Percentiles rank a stretch among this genome's conserved stretches.
phyloP scores from a whole-genome alignment of 1,140 invertebrate genomes.

The Brachystomella parvula region DNA sequence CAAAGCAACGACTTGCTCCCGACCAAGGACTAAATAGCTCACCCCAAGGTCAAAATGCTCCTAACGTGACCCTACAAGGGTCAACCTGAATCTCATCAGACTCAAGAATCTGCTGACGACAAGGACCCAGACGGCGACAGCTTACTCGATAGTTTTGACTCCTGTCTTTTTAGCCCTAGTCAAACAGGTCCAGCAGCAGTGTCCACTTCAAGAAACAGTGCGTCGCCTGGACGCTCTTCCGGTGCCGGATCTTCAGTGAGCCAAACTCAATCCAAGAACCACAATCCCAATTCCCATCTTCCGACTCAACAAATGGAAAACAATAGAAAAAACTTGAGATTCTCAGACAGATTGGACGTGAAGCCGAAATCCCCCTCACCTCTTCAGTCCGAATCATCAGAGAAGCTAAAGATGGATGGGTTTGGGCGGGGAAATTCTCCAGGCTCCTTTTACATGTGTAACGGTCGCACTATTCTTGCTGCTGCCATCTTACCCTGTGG shows the following conservation, averaged over 20 bases:
- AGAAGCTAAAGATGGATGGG: not conserved
- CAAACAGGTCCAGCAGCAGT: slow-evolving; percentile 1
- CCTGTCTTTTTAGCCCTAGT: slow-evolving; percentile 33
- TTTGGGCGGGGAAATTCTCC: not conserved
- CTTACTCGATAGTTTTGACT: slow-evolving; percentile 36
- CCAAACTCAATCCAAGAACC: not conserved
- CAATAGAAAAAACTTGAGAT: slow-evolving; percentile 16
- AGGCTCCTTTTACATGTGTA: not conserved
- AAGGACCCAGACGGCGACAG: slow-evolving; percentile 25
- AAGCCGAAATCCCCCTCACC: not conserved
- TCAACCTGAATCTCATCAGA: not conserved
- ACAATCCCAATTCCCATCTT: slow-evolving; percentile 1
- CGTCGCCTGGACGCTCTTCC: not conserved
- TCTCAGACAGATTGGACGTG: slow-evolving; percentile 18
- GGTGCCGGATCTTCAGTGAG: not conserved
- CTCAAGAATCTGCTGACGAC: not conserved
- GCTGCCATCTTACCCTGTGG: slow-evolving; percentile 30
- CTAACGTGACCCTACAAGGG: not conserved
- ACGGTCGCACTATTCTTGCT: not conserved
- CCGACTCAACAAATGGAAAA: slow-evolving; percentile 11
- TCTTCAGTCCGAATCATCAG: not conserved
- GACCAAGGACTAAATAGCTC: not conserved
- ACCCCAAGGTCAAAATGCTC: not conserved
- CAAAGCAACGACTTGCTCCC: not conserved
- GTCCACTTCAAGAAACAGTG: not conserved